phyloP scores from a whole-genome alignment of 2,113 vertebrate genomes.

The Caretta caretta region DNA sequence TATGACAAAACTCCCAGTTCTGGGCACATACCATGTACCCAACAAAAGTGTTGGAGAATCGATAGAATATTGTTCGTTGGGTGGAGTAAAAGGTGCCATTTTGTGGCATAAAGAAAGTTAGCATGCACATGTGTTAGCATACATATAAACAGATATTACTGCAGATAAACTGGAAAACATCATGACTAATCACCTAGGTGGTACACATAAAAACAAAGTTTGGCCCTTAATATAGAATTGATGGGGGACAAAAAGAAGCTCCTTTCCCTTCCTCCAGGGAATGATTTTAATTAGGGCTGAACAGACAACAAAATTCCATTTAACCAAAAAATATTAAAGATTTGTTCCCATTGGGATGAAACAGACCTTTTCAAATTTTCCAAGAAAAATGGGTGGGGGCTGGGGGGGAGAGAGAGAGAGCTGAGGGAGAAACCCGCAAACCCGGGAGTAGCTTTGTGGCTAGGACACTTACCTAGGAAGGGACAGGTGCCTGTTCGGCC shows the following conservation, averaged over 20 bases:
- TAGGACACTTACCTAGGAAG: background rate
- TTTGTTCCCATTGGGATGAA: background rate
- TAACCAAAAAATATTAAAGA: background rate
- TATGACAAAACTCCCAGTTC: background rate
- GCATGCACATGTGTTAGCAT: background rate
- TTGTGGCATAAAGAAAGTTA: background rate
- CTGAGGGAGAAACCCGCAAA: background rate
- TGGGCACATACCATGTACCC: background rate
- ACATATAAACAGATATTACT: background rate
- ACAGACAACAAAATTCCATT: background rate
- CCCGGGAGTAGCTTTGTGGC: background rate
- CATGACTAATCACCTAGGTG: background rate
- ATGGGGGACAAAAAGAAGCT: background rate
- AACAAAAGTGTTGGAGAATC: background rate
- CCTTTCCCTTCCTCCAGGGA: background rate
- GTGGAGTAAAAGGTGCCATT: background rate
- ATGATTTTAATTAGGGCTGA: background rate
- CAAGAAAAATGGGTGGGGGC: background rate
- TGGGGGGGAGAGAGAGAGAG: background rate
- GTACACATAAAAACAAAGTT: background rate
- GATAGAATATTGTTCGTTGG: background rate
- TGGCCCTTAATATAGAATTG: background rate
- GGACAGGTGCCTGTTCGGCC: background rate
- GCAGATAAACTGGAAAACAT: background rate
- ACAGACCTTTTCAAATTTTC: background rate